A percentile compares a stretch with the other conserved stretches of the same genome.
Conservation (phyloP, 2,797 vertebrate genomes). For the Labroides dimidiatus region DNA sequence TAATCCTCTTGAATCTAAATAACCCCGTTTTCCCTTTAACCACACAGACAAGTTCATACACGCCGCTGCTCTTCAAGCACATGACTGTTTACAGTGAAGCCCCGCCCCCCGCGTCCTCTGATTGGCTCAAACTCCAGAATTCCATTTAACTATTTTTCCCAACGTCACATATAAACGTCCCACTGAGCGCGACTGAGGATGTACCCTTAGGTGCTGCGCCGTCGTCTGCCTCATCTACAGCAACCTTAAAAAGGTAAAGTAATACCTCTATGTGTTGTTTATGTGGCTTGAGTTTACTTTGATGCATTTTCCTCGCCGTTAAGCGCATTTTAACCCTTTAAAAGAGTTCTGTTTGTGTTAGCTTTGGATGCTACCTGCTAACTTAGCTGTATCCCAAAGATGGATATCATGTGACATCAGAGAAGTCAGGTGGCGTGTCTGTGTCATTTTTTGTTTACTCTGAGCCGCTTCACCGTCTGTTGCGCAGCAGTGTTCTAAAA, state of each 20-base stretch:
- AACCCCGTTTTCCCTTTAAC: too few species aligned
- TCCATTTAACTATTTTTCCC: conserved; percentile 1
- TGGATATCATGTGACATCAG: conserved; percentile 54
- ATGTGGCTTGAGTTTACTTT: fast-evolving
- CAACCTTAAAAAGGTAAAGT: conserved; percentile 39
- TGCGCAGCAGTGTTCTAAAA: too few species aligned
- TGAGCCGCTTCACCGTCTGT: too few species aligned
- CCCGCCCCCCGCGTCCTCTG: conserved; percentile 45
- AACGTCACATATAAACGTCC: conserved; percentile 48
- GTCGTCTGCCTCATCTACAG: fast-evolving
- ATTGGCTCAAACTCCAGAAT: conserved; percentile 59
- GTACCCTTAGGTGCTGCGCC: background rate
- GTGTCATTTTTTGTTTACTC: background rate
- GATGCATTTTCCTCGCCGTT: too few species aligned
- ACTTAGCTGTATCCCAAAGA: conserved; percentile 9
- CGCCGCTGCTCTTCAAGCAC: conserved; percentile 18
- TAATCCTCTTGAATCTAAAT: background rate
- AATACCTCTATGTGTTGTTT: fast-evolving
- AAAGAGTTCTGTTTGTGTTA: background rate
- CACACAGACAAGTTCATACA: background rate
- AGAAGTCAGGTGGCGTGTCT: conserved; percentile 13
- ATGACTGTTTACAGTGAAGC: conserved; percentile 39
- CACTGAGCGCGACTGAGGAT: background rate
- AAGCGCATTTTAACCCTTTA: fast-evolving
- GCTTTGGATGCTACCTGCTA: conserved; percentile 20